Base-by-base conservation (phyloP, 2,113 vertebrate species). In the Proterorhinus semilunaris region DNA sequence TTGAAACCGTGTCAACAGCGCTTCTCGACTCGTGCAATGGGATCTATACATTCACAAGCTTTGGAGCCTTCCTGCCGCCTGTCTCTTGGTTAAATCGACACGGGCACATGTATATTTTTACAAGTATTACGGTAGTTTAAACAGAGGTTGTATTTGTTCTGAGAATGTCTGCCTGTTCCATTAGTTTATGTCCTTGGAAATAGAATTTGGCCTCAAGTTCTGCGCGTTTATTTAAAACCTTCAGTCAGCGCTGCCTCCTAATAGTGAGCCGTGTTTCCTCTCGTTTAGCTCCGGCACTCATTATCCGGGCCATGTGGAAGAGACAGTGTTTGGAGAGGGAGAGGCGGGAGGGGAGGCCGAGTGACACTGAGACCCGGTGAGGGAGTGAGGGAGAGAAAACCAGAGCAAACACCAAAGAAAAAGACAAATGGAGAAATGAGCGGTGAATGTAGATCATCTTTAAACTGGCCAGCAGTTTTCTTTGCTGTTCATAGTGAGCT, bases 181-280 rank as follows among this genome's bases (percentile, higher is more conserved):
- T 90, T 91, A 87, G 87, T 88, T 88, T 86, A 84, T 79, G 88
- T 88, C 87, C 80, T 88, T 89, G 84, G 84, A 87, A 84, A 89
- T 86, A 88, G 81, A 85, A 89, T 89, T 87, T 85, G 87, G 89
- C 87, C 80, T 88, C 79, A 82, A 90, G 84, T 91, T 88, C 78
- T 76, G 81, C 79, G 62, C 83, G 83, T 92, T 91, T 90, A 91
- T 92, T 89, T 92, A 89, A 89, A 91, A 83, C 82, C 88, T 89
- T 89, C 90, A 89, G 80, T 86, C 87, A 78, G 82, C 78, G 53
- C 81, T 87, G 81, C 78, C 70, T 87, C 79, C 83, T 90, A 88
- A 90, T 91, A 88, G 88, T 87, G 81, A 88, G 83, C 85, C 68
- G 75, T 86, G 89, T 91, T 90, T 92, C 89, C 91, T 90, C 86